Conservation (phyloP, 2,888 invertebrate species). For the Mermis nigrescens region DNA sequence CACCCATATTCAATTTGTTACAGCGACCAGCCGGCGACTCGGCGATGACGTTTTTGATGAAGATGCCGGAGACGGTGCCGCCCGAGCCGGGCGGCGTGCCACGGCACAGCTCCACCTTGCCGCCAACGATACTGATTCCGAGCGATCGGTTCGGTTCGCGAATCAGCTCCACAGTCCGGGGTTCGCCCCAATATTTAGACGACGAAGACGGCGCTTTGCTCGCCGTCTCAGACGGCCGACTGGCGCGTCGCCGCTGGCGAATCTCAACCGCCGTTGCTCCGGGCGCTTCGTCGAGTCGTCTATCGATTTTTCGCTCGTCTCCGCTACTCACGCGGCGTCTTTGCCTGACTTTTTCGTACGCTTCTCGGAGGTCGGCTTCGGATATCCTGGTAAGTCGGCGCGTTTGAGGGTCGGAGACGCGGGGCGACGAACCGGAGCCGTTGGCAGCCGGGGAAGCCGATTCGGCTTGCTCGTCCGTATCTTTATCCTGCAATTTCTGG, state of each 20-base stretch:
- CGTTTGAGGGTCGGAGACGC: too few species aligned
- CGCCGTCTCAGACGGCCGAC: not conserved
- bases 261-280: not conserved
- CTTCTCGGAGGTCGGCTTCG: too few species aligned
- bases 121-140: constrained; percentile 90
- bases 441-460: too few species aligned
- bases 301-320: too few species aligned
- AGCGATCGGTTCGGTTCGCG: constrained; percentile 58
- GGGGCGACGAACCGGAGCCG: too few species aligned
- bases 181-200: constrained; percentile 53
- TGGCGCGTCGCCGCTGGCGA: too few species aligned
- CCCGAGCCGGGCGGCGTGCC: constrained; percentile 42
- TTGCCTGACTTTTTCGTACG: too few species aligned
- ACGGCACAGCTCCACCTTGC: constrained; percentile 48
- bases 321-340: too few species aligned
- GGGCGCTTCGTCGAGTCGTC: not conserved
- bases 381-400: too few species aligned
- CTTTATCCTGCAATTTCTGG: too few species aligned
- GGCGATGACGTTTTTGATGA: constrained; percentile 84
- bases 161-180: constrained; percentile 51
- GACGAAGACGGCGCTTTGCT: not conserved
- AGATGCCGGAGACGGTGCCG: constrained; percentile 67
- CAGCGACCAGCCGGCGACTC: constrained; percentile 78
- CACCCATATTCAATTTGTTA: constrained; percentile 43
- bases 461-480: too few species aligned